These are phyloP conservation scores for Saturnia japonica DNA, from an alignment of 2,888 invertebrate species.

Conservation along the genomic window DNA sequence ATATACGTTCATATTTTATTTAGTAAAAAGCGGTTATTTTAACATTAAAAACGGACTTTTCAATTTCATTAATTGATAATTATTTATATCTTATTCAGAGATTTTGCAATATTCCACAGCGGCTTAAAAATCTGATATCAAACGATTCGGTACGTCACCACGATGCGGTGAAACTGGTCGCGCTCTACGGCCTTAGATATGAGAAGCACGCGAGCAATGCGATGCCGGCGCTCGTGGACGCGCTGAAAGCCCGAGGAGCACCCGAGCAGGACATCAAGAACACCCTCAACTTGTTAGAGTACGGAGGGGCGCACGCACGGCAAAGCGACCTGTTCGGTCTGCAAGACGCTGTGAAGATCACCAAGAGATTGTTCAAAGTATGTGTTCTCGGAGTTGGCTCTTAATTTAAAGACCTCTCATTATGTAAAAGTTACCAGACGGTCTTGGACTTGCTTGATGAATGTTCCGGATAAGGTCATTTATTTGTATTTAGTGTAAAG, in stretches of 20 bases:
- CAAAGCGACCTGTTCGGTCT: constrained; percentile 92
- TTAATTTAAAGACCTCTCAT: too few relatives aligned
- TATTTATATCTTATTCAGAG: too few relatives aligned
- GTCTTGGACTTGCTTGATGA: too few relatives aligned
- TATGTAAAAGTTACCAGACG: too few relatives aligned
- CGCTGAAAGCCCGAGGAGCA: constrained; percentile 87
- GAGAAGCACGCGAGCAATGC: constrained; percentile 92
- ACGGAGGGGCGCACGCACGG: constrained; percentile 91
- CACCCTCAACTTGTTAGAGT: constrained; percentile 86
- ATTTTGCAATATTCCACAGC: constrained; percentile 62
- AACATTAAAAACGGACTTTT: too few relatives aligned
- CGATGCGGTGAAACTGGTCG: constrained; percentile 94
- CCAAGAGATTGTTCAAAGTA: constrained; percentile 93
- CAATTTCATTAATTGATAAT: too few relatives aligned
- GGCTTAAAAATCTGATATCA: constrained; percentile 89
- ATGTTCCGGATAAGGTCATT: too few relatives aligned
- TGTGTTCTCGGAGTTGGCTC: constrained; percentile 18
- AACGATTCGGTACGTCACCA: constrained; percentile 87
- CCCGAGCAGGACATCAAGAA: constrained; percentile 67
- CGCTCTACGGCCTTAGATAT: constrained; percentile 96
- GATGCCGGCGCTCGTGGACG: constrained; percentile 87
- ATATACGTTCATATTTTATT: too few relatives aligned
- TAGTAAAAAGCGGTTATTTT: too few relatives aligned
- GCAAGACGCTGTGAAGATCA: constrained; percentile 93
- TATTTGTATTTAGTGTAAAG: too few relatives aligned